Percentiles rank a stretch among this genome's conserved stretches.
phyloP scores from a whole-genome alignment of 2,113 vertebrate genomes.

The Platanista minor region DNA sequence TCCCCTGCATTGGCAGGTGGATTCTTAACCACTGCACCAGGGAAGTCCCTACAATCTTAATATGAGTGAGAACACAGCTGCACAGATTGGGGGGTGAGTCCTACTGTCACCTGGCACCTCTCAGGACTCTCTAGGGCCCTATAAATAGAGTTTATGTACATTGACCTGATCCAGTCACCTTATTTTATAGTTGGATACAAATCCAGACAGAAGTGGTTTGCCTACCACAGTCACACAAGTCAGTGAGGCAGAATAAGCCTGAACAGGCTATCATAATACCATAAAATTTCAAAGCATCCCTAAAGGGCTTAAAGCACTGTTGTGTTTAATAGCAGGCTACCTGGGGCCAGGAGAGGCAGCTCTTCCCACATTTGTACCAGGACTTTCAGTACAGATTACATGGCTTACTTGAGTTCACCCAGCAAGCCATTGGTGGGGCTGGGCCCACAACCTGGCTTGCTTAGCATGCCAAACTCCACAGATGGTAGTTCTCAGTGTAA shows the following conservation, averaged over 20 bases:
- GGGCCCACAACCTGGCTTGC: neutral
- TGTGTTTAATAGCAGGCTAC: neutral
- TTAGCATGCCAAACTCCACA: neutral
- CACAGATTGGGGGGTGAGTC: neutral
- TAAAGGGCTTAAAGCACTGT: neutral
- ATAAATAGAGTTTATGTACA: neutral
- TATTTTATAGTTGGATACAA: neutral
- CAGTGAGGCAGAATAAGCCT: neutral
- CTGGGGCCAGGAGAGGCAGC: neutral
- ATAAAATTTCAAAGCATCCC: neutral
- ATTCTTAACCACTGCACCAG: too few relatives aligned
- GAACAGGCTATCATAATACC: neutral
- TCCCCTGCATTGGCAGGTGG: too few relatives aligned
- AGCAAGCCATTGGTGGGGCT: neutral
- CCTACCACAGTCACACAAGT: neutral
- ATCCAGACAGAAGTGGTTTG: neutral
- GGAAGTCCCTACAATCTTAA: neutral
- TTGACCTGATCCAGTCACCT: neutral
- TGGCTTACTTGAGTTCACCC: neutral
- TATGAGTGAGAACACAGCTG: neutral
- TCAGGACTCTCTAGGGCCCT: neutral
- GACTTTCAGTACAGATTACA: neutral
- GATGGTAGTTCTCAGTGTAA: neutral
- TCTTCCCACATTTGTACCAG: neutral
- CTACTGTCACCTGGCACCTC: neutral